These are phyloP conservation scores for Augochlora pura DNA, from an alignment of 1,140 invertebrate genomes.

Conservation along the genomic window DNA sequence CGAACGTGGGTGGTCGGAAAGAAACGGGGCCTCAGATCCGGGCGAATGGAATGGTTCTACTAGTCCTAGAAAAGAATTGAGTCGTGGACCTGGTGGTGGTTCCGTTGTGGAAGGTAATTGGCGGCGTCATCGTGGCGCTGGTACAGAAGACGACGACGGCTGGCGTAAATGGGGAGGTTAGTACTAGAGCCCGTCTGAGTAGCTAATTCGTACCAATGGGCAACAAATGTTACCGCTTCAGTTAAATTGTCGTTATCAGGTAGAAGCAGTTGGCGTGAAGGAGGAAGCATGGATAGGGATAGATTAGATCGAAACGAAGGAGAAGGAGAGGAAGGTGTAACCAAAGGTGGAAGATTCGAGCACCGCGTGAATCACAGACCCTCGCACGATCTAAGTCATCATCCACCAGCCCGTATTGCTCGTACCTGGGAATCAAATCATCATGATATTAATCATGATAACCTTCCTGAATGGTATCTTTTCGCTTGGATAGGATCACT, in stretches of 20 bases:
- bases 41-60: slow-evolving; percentile 83
- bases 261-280: slow-evolving; percentile 85
- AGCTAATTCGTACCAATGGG: not conserved
- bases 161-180: slow-evolving; percentile 85
- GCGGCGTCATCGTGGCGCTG: slow-evolving; percentile 81
- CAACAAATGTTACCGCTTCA: not conserved
- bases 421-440: slow-evolving; percentile 78
- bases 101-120: slow-evolving; percentile 83
- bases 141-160: slow-evolving; percentile 83
- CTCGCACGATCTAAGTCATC: slow-evolving; percentile 75
- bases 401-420: slow-evolving; percentile 71
- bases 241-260: slow-evolving; percentile 58
- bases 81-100: slow-evolving; percentile 79
- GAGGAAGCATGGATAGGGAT: slow-evolving; percentile 78
- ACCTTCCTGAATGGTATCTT: slow-evolving; percentile 86
- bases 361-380: slow-evolving; percentile 77
- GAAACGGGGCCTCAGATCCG: slow-evolving; percentile 83
- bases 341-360: slow-evolving; percentile 77
- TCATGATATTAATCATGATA: slow-evolving; percentile 81
- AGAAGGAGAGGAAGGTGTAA: slow-evolving; percentile 70
- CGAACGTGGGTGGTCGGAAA: slow-evolving; percentile 82
- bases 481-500: not conserved
- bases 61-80: slow-evolving; percentile 83
- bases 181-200: slow-evolving; percentile 29
- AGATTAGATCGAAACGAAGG: slow-evolving; percentile 72